Percentiles rank a stretch among this genome's conserved stretches.
These are phyloP conservation scores for Puffinus mauretanicus DNA, from an alignment of 2,113 vertebrate genomes.

Conservation along the genomic window DNA sequence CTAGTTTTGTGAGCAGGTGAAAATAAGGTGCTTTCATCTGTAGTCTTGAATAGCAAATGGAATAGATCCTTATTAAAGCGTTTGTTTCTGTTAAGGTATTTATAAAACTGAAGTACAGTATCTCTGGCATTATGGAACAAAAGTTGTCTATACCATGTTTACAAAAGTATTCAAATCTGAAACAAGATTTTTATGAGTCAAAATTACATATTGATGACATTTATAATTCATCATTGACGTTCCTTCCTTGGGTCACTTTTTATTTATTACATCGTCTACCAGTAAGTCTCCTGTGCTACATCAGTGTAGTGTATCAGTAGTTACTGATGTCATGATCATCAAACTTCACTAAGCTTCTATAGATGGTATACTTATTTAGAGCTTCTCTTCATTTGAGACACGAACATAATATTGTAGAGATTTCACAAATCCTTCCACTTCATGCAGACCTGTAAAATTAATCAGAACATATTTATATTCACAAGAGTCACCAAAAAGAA, in stretches of 20 bases:
- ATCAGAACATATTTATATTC: conserved; percentile 7
- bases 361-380: not conserved
- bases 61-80: not conserved
- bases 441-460: not conserved
- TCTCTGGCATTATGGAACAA: not conserved
- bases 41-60: not conserved
- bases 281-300: not conserved
- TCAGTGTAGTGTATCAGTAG: not conserved
- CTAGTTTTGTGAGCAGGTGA: not conserved
- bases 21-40: not conserved
- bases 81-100: not conserved
- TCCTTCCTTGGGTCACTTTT: not conserved
- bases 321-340: not conserved
- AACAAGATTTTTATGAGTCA: not conserved
- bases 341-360: not conserved
- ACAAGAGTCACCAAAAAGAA: not conserved
- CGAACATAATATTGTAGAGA: not conserved
- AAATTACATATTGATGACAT: not conserved
- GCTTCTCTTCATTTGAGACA: not conserved
- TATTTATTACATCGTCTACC: not conserved
- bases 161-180: not conserved
- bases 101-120: not conserved
- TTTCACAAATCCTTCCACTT: not conserved
- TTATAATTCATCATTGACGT: not conserved
- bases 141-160: not conserved